A percentile compares a stretch with the other conserved stretches of the same genome.
These are phyloP conservation scores for Casuarius casuarius DNA, from an alignment of 2,113 vertebrate species.

Conservation along the genomic window DNA sequence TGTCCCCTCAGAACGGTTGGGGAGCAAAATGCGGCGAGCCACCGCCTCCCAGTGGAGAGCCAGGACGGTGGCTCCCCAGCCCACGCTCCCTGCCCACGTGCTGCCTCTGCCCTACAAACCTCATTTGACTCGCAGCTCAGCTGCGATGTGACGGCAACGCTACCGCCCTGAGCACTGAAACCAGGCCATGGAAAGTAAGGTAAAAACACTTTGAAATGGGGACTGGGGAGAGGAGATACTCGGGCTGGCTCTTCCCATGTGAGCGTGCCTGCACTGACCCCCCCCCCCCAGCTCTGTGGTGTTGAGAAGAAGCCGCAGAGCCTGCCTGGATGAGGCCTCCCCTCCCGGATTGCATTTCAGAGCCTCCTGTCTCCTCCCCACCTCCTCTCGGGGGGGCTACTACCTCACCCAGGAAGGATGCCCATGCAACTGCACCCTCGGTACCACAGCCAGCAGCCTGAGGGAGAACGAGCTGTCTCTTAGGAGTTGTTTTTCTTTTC, in stretches of 20 bases:
- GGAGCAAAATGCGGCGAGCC: too few species aligned
- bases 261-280: rapidly evolving
- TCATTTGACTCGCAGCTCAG: too few species aligned
- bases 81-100: neutral
- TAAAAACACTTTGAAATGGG: neutral
- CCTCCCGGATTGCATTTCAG: neutral
- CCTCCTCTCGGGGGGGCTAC: neutral
- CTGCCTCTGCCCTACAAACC: too few species aligned
- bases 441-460: rapidly evolving
- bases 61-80: neutral
- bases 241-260: neutral
- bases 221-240: neutral
- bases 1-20: too few species aligned
- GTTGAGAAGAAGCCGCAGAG: neutral
- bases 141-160: too few species aligned
- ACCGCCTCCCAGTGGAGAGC: neutral
- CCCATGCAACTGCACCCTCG: neutral
- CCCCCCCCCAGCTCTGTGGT: neutral
- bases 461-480: neutral
- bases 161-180: neutral
- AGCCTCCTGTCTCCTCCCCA: neutral
- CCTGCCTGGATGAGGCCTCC: neutral
- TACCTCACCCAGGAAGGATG: neutral
- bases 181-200: neutral
- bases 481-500: neutral